Evolutionary conservation across 2,888 invertebrate genomes (phyloP).

Genomic region (Tribolium freemani): DNA sequence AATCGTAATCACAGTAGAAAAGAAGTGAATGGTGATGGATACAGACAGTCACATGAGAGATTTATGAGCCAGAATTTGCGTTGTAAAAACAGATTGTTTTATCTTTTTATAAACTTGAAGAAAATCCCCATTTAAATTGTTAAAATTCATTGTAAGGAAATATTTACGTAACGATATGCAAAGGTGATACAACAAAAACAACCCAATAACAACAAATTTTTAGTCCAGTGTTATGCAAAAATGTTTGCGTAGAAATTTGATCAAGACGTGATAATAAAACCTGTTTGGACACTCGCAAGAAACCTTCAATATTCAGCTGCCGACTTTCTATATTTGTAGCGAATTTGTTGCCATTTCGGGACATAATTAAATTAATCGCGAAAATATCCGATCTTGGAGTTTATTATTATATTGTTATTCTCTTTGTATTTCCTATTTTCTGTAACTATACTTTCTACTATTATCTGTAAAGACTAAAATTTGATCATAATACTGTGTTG

Average conservation of each 20-base stretch:
- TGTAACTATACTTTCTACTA: slow-evolving; percentile 55
- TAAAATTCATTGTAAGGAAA: not conserved
- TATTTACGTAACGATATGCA: not conserved
- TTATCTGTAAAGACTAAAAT: slow-evolving; percentile 53
- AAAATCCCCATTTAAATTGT: not conserved
- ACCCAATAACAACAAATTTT: not conserved
- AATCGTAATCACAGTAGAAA: not conserved
- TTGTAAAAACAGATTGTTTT: not conserved
- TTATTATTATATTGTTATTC: slow-evolving; percentile 53
- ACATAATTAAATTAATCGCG: too few species aligned
- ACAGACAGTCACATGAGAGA: not conserved
- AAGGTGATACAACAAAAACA: not conserved
- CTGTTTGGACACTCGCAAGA: slow-evolving; percentile 16
- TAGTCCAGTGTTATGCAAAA: not conserved
- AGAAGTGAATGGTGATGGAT: not conserved
- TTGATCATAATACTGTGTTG: slow-evolving; percentile 56
- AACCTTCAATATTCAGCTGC: slow-evolving; percentile 7
- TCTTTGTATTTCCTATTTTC: slow-evolving; percentile 56
- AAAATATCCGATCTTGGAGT: slow-evolving; percentile 53
- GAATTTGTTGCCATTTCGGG: not conserved
- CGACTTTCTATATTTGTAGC: slow-evolving; percentile 15
- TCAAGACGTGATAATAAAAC: slow-evolving; percentile 10
- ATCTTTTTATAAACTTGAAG: not conserved
- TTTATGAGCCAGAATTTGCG: not conserved
- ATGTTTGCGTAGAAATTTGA: slow-evolving; percentile 10